These are phyloP conservation scores for Coelinius sp. DNA, from an alignment of 2,888 invertebrate species.

Conservation along the genomic window DNA sequence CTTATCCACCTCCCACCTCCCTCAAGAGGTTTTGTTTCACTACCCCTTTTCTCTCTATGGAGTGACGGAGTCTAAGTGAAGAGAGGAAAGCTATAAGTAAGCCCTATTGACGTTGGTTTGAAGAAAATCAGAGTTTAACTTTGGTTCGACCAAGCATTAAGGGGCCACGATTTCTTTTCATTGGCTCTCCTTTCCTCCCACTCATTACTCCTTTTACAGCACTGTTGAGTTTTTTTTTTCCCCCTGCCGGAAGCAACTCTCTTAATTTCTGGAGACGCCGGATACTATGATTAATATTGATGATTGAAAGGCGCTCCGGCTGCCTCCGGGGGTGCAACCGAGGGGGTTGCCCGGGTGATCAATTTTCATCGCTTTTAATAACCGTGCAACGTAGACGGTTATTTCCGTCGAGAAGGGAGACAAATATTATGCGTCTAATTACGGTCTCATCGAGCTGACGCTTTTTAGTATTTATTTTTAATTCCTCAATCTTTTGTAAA, in stretches of 20 bases:
- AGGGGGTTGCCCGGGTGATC: conserved; percentile 51
- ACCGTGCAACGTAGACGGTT: conserved; percentile 27
- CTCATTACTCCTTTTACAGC: conserved; percentile 22
- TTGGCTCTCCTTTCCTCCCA: conserved; percentile 23
- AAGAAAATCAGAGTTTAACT: conserved; percentile 40
- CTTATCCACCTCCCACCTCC: background rate
- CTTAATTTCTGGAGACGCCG: conserved; percentile 53
- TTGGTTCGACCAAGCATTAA: conserved; percentile 35
- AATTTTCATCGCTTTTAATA: conserved; percentile 57
- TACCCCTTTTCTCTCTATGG: background rate
- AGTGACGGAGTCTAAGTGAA: conserved; percentile 10
- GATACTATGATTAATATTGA: conserved; percentile 63
- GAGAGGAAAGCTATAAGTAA: conserved; percentile 34
- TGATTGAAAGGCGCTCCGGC: conserved; percentile 56
- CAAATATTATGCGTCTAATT: conserved; percentile 35
- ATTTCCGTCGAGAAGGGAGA: conserved; percentile 22
- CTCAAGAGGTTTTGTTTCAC: background rate
- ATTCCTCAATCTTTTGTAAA: background rate
- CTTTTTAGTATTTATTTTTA: background rate
- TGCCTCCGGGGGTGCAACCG: conserved; percentile 26
- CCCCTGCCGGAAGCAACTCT: conserved; percentile 48
- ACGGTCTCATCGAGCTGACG: background rate
- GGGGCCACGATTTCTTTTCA: conserved; percentile 31
- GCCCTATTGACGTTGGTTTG: conserved; percentile 31
- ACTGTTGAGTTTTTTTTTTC: conserved; percentile 13